Conservation (phyloP, 2,113 vertebrate species). For the Pseudorhombus dupliciocellatus region DNA sequence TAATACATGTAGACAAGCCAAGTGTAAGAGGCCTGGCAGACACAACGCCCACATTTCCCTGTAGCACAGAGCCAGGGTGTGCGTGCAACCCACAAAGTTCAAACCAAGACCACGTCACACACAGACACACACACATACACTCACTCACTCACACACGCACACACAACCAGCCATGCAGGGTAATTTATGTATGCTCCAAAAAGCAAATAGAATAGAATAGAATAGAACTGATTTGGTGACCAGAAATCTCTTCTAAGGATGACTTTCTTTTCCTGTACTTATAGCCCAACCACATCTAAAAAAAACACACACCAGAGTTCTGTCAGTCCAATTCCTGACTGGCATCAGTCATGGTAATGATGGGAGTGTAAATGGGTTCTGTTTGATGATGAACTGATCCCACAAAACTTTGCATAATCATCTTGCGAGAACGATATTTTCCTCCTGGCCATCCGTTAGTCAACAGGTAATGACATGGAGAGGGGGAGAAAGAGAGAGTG, state of each 20-base stretch:
- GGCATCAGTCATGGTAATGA: background rate
- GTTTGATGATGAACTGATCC: no score
- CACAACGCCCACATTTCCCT: conserved; percentile 76
- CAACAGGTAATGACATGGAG: conserved; percentile 3
- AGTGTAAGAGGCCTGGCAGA: conserved; percentile 79
- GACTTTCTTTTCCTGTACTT: no score
- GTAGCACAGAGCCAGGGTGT: conserved; percentile 67
- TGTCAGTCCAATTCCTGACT: no score
- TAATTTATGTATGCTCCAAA: conserved; percentile 75
- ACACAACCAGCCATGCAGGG: conserved; percentile 71
- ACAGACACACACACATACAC: conserved; percentile 42
- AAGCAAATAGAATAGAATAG: conserved; percentile 59
- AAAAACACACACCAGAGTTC: no score
- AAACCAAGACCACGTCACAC: conserved; percentile 67
- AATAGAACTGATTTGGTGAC: conserved; percentile 10
- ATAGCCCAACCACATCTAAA: no score
- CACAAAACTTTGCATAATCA: no score
- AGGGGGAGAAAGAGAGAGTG: no score
- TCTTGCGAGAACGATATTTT: no score
- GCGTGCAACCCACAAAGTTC: conserved; percentile 72
- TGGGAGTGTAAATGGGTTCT: background rate
- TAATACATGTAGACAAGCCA: conserved; percentile 78
- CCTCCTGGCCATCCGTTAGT: conserved; percentile 5
- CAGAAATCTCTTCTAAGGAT: background rate
- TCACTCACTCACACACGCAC: conserved; percentile 29